These are phyloP conservation scores for Isoperla grammatica DNA, from an alignment of 2,888 invertebrate genomes.

Conservation along the genomic window DNA sequence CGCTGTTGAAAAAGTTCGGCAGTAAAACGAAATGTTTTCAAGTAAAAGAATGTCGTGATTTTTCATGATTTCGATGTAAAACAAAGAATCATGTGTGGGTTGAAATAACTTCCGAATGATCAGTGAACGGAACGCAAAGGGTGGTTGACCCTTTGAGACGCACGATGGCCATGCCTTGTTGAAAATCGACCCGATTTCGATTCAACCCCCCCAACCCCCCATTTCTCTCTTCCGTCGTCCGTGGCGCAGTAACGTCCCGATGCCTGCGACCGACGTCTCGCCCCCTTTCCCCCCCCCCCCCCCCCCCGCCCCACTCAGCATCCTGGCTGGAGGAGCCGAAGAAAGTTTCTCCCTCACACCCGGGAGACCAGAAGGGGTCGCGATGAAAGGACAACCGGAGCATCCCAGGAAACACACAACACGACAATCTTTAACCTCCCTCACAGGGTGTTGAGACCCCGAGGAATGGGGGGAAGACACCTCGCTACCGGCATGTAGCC, in stretches of 20 bases:
- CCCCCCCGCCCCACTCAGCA: conserved; percentile 26
- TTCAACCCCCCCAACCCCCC: conserved; percentile 3
- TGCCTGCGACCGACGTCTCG: conserved; percentile 20
- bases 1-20: no score
- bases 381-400: conserved; percentile 3
- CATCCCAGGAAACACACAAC: conserved; percentile 15
- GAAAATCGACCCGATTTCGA: conserved; percentile 15
- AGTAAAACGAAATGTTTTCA: no score
- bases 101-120: no score
- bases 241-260: conserved; percentile 16
- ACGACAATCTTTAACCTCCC: conserved; percentile 18
- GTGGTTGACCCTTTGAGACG: conserved; percentile 8
- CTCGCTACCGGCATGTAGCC: no score
- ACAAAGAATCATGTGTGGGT: no score
- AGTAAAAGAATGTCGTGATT: no score
- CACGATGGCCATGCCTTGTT: conserved; percentile 12
- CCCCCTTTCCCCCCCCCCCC: conserved; percentile 21
- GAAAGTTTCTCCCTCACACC: conserved; percentile 27
- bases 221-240: not conserved
- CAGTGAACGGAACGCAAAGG: not conserved
- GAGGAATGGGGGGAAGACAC: no score
- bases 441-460: conserved; percentile 11
- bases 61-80: no score
- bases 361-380: conserved; percentile 32
- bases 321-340: conserved; percentile 29